Percentiles rank a stretch among this genome's conserved stretches.
phyloP scores from a whole-genome alignment of 2,113 vertebrate species.

The Mellivora capensis region DNA sequence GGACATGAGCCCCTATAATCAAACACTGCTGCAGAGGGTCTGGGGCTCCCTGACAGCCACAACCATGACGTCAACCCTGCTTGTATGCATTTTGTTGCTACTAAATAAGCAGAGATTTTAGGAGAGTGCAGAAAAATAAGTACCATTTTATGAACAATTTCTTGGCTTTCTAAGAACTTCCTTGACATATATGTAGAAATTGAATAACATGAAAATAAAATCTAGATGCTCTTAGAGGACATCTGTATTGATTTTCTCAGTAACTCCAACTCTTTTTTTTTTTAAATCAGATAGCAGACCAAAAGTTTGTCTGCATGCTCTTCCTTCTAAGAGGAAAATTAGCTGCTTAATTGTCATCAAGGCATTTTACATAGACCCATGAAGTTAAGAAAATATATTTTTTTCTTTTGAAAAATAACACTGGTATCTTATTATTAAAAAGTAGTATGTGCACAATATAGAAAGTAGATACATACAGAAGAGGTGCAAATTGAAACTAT shows the following conservation, averaged over 20 bases:
- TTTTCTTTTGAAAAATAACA: not conserved
- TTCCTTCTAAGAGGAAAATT: not conserved
- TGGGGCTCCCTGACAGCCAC: accelerated
- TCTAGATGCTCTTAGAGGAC: not conserved
- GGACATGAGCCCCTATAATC: not conserved
- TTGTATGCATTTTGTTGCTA: not conserved
- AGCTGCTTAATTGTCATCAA: not conserved
- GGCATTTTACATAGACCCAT: not conserved
- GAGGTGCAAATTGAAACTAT: not conserved
- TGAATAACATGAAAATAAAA: not conserved
- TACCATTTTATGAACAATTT: not conserved
- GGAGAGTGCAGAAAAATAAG: not conserved
- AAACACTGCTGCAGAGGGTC: not conserved
- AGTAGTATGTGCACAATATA: not conserved
- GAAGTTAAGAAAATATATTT: not conserved
- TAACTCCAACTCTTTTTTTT: not conserved
- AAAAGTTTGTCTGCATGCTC: not conserved
- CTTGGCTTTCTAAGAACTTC: not conserved
- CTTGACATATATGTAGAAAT: not conserved
- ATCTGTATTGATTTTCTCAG: not conserved
- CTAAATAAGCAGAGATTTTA: not conserved
- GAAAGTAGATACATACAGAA: not conserved
- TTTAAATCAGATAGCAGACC: not conserved
- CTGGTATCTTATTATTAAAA: not conserved
- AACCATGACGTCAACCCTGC: not conserved